Conservation (phyloP, 2,113 vertebrate species). For the Rhipidura dahli region DNA sequence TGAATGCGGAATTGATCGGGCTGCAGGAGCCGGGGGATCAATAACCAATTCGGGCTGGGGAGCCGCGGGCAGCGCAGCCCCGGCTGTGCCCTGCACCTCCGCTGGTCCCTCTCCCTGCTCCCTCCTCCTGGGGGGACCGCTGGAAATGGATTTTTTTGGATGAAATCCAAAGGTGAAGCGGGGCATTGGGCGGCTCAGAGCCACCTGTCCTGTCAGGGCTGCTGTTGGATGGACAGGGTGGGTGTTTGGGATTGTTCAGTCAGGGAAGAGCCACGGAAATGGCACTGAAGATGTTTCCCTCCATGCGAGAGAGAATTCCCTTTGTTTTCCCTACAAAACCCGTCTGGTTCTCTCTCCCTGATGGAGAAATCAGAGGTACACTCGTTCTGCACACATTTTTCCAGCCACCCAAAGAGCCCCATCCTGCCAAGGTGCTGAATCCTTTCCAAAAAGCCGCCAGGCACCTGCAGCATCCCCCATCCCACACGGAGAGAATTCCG, state of each 20-base stretch:
- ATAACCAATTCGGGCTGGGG: neutral
- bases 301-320: rapidly evolving
- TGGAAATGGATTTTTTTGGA: neutral
- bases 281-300: neutral
- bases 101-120: neutral
- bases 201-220: neutral
- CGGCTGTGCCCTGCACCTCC: neutral
- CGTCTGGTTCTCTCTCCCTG: neutral
- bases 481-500: rapidly evolving
- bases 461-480: neutral
- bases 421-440: neutral
- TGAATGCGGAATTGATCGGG: constrained; percentile 31
- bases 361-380: neutral
- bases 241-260: neutral
- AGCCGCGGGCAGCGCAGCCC: neutral
- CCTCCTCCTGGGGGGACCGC: neutral
- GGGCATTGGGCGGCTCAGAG: neutral
- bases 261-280: neutral
- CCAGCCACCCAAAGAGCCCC: neutral
- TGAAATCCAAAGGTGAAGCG: neutral
- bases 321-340: neutral
- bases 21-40: constrained; percentile 46
- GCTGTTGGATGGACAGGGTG: neutral
- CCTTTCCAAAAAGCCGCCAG: neutral
- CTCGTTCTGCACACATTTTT: rapidly evolving